Evolutionary conservation across 2,888 invertebrate species (phyloP), one percentile per base, ranked within the genome.

Genomic region (Tridacna gigas): DNA sequence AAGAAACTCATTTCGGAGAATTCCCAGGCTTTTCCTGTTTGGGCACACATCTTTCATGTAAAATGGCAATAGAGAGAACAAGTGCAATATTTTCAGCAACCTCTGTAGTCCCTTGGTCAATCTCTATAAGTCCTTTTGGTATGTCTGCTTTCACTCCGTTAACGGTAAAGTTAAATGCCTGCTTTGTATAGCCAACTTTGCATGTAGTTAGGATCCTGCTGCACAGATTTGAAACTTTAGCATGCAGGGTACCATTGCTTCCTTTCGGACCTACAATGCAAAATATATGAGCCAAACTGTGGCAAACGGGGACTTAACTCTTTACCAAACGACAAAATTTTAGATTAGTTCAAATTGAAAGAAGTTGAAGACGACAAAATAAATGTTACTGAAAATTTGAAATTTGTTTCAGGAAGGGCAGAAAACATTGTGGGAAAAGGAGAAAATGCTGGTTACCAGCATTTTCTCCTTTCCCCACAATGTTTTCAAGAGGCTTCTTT

Each of bases 161-260:
- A 3, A 71, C 22, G 11, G 48, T 20, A 51, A 71, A 71, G 51
- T 71, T 48, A 51, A 71, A 71, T 51, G 71, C 51, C 45, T 71
- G 45, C 7, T 71, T 47, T 25, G 71, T 71, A 22, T 71, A 71
- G 13, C 71, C 71, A 2, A 71, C 51, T 71, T 71, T 71, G 51
- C 71, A 71, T 18, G n/a, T 48, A 37, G 37, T 37, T 15, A 71
- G 25, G 25, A 25, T 71, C 22, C 48, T 51, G 5, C 12, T 25
- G 12, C 51, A 26, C n/a, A 71, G 25, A 22, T 25, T 48, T 9
- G 20, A 15, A 7, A 71, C 26, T 26, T 47, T 71, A 15, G 51
- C 71, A 12, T 71, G 71, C 11, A 71, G 48, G 11, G 25, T 51
- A 12, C 71, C 71, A 25, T 63, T 25, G 63, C 63, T 63, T 4